Evolutionary conservation across 2,797 vertebrate genomes (phyloP).

Genomic region (Peromyscus aztecus): DNA sequence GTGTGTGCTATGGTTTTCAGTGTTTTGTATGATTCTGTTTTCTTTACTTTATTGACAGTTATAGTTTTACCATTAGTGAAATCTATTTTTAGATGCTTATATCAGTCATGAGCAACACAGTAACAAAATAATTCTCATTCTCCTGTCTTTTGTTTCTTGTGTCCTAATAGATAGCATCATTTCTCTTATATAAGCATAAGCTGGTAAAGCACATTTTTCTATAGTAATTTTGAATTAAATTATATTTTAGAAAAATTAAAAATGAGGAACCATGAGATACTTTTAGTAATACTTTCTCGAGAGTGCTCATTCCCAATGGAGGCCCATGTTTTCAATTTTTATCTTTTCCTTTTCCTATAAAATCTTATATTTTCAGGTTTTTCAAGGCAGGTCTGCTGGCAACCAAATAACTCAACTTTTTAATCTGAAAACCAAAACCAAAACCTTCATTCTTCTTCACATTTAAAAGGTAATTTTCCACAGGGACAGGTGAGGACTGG

Average conservation of each 20-base stretch:
- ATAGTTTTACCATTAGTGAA: background rate
- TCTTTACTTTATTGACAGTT: background rate
- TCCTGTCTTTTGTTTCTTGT: background rate
- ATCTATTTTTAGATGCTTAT: background rate
- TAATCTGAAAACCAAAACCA: background rate
- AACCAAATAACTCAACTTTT: background rate
- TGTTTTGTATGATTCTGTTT: background rate
- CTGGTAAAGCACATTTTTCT: background rate
- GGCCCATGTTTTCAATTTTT: background rate
- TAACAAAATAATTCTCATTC: background rate
- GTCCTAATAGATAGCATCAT: background rate
- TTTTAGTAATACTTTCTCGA: background rate
- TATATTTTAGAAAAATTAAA: background rate
- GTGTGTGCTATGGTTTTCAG: background rate
- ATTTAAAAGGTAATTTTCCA: background rate
- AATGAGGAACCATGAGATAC: background rate
- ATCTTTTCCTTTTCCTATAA: background rate
- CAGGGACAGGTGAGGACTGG: background rate
- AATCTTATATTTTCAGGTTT: background rate
- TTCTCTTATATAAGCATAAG: background rate
- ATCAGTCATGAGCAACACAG: too few species aligned
- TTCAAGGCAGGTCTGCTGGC: background rate
- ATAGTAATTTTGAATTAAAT: background rate
- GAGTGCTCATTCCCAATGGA: background rate
- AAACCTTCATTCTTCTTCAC: background rate